Percentiles rank a stretch among this genome's conserved stretches.
Conservation (phyloP, 2,113 vertebrate species). For the rat (Rattus norvegicus) region DNA sequence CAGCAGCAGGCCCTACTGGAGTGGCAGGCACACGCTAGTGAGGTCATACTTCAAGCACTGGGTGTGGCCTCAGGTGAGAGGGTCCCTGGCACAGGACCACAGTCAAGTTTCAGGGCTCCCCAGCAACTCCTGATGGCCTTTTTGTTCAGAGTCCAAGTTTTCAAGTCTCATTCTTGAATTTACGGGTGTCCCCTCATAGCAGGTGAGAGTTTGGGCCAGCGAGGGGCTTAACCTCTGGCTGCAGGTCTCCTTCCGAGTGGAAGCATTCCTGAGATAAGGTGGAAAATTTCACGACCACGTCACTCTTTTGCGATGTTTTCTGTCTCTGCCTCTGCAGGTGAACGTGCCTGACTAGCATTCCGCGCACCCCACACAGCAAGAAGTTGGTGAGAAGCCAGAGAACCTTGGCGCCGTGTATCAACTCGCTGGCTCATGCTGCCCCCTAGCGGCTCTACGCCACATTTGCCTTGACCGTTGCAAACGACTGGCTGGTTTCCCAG, state of each 20-base stretch:
- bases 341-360: neutral
- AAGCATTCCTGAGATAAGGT: neutral
- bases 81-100: neutral
- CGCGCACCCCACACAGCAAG: neutral
- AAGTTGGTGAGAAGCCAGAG: neutral
- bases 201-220: neutral
- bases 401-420: rapidly evolving
- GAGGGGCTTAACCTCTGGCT: neutral
- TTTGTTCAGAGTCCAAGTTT: neutral
- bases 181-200: neutral
- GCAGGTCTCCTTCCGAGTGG: neutral
- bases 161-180: neutral
- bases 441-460: conserved; percentile 1
- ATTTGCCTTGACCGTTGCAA: neutral
- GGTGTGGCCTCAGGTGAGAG: neutral
- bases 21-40: neutral
- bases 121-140: neutral
- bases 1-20: neutral
- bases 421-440: conserved; percentile 17
- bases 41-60: neutral
- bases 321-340: neutral
- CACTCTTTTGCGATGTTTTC: neutral
- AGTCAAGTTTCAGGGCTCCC: neutral
- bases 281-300: neutral
- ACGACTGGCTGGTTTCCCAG: neutral